Evolutionary conservation across 2,797 vertebrate genomes (phyloP).

Genomic region (Strix occidentalis): DNA sequence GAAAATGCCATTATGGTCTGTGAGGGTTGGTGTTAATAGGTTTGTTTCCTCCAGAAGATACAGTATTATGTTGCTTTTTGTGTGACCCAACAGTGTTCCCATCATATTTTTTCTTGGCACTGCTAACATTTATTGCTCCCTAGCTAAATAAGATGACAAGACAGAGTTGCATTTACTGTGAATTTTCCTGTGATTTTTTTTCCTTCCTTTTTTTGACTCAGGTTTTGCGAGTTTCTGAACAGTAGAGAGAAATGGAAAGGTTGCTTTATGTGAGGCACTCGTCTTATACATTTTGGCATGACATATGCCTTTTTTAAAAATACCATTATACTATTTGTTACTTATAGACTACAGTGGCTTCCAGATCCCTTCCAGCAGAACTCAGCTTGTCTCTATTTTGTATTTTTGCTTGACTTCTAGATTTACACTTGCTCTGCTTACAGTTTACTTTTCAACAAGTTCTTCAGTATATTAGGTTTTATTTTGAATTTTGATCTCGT

Average conservation of each 20-base stretch:
- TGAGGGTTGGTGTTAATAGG: neutral
- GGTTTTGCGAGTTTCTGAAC: neutral
- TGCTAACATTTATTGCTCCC: conserved; percentile 24
- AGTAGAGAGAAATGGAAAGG: neutral
- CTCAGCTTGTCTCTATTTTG: neutral
- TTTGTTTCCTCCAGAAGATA: neutral
- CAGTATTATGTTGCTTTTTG: neutral
- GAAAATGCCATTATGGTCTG: neutral
- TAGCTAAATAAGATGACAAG: neutral
- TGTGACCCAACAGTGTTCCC: neutral
- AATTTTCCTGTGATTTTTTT: neutral
- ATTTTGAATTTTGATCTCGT: neutral
- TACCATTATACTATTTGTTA: neutral
- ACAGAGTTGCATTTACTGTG: neutral
- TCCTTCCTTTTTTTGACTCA: neutral
- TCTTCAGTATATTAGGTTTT: neutral
- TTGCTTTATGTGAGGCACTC: neutral
- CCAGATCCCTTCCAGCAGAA: neutral
- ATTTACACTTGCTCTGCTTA: neutral
- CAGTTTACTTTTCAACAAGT: neutral
- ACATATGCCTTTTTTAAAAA: neutral
- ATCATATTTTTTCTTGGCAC: neutral
- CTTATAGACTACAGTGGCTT: neutral
- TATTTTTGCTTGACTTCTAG: neutral
- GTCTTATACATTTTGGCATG: neutral